Conservation (phyloP, 2,888 invertebrate genomes). For the Pterostichus madidus region DNA sequence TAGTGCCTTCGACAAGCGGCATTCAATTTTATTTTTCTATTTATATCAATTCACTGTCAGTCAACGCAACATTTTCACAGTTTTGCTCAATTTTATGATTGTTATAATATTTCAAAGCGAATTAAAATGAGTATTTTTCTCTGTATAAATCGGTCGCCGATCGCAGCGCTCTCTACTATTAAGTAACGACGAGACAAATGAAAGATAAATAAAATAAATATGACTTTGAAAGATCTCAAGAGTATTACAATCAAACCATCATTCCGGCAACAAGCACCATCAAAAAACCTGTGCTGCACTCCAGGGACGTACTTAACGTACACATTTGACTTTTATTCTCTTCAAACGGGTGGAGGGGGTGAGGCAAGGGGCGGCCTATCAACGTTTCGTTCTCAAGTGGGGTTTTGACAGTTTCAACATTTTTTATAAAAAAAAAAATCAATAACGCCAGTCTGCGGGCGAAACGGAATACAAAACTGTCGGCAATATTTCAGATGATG, state of each 20-base stretch:
- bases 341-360: background rate
- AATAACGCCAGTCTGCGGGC: conserved; percentile 28
- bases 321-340: conserved; percentile 51
- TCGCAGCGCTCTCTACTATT: too few species aligned
- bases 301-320: conserved; percentile 46
- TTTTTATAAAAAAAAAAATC: conserved; percentile 55
- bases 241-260: background rate
- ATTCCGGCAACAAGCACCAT: conserved; percentile 24
- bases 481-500: conserved; percentile 37
- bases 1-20: too few species aligned
- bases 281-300: background rate
- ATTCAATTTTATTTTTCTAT: too few species aligned
- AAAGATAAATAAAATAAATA: background rate
- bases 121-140: too few species aligned
- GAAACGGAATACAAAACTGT: conserved; percentile 32
- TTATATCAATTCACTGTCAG: too few species aligned
- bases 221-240: background rate
- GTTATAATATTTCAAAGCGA: too few species aligned
- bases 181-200: too few species aligned
- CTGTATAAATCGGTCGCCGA: too few species aligned
- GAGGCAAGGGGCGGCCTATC: background rate
- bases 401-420: conserved; percentile 44
- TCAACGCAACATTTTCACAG: too few species aligned
- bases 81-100: too few species aligned
- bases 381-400: conserved; percentile 33